phyloP scores from a whole-genome alignment of 2,113 vertebrate genomes.

The Catagonus wagneri region DNA sequence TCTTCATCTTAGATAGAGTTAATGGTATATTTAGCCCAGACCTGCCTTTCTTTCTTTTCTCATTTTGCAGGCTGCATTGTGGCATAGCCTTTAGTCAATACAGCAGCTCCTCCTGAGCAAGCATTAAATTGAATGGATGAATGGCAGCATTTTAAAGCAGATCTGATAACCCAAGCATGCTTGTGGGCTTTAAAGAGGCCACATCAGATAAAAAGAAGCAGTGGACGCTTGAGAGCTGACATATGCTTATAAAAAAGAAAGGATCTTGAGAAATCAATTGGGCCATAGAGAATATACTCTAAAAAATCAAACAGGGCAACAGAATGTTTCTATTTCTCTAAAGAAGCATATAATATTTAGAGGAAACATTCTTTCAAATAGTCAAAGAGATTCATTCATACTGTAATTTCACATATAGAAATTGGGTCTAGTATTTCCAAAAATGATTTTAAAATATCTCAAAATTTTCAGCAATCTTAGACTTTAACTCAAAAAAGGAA shows the following conservation, averaged over 20 bases:
- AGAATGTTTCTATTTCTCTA: constrained; percentile 57
- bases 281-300: constrained; percentile 69
- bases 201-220: constrained; percentile 82
- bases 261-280: constrained; percentile 81
- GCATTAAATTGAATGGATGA: constrained; percentile 86
- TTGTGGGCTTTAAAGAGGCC: constrained; percentile 83
- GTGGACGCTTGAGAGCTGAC: constrained; percentile 82
- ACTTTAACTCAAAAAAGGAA: not conserved
- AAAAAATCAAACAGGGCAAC: constrained; percentile 62
- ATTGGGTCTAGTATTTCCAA: constrained; percentile 9
- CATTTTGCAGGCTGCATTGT: constrained; percentile 83
- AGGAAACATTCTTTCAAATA: constrained; percentile 61
- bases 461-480: constrained; percentile 55
- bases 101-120: constrained; percentile 79
- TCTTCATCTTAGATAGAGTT: constrained; percentile 80
- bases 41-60: constrained; percentile 83
- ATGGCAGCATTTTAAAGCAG: constrained; percentile 85
- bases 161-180: constrained; percentile 85
- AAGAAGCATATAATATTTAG: constrained; percentile 55
- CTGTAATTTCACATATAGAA: constrained; percentile 37
- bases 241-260: constrained; percentile 78
- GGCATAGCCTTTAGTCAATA: constrained; percentile 83
- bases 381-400: not conserved
- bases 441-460: constrained; percentile 62
- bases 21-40: constrained; percentile 80